Evolutionary conservation across 1,140 invertebrate species (phyloP).

Genomic region (Platorchestia sp.): DNA sequence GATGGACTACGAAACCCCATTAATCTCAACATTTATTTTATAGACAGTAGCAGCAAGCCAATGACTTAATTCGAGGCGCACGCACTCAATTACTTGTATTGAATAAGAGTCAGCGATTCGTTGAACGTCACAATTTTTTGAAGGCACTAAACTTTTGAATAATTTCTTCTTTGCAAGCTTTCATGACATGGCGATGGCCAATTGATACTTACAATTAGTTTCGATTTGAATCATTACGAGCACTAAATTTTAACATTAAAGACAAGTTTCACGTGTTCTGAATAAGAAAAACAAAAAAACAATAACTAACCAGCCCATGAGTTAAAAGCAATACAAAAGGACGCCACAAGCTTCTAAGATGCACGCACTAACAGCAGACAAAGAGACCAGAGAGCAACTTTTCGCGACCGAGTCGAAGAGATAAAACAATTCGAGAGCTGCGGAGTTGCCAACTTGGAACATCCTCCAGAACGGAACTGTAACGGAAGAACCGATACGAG

Average conservation of each 20-base stretch:
- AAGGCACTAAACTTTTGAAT: background rate
- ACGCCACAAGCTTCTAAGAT: background rate
- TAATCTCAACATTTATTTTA: background rate
- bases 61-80: background rate
- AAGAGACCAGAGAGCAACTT: background rate
- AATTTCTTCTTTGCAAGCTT: background rate
- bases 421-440: slow-evolving; percentile 17
- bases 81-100: background rate
- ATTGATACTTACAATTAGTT: no score
- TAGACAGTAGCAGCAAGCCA: background rate
- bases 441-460: background rate
- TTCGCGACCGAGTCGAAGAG: background rate
- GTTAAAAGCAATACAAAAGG: background rate
- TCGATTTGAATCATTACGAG: no score
- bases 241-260: no score
- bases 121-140: background rate
- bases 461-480: slow-evolving; percentile 14
- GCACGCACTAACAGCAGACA: background rate
- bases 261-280: no score
- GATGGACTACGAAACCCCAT: background rate
- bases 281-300: background rate
- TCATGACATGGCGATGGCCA: no score
- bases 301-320: background rate
- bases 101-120: no score
- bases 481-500: slow-evolving; percentile 38